A percentile compares a stretch with the other conserved stretches of the same genome.
These are phyloP conservation scores for Brachionus asplanchnoidis DNA, from an alignment of 1,140 invertebrate species.

Conservation along the genomic window DNA sequence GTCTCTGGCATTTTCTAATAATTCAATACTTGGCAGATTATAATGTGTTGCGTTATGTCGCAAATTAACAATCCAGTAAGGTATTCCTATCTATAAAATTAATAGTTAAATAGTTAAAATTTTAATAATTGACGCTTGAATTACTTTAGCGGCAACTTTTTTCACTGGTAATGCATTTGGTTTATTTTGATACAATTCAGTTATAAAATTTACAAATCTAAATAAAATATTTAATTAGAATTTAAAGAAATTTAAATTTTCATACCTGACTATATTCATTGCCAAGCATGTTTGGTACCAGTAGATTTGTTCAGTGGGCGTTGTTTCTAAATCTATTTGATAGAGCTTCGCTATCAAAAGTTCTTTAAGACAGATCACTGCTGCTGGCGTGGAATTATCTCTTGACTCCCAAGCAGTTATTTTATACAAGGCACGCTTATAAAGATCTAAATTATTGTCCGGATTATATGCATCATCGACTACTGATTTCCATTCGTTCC, in stretches of 20 bases:
- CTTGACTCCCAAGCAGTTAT: constrained; percentile 33
- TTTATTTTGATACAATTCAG: constrained; percentile 36
- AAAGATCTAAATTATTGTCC: neutral
- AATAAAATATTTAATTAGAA: neutral
- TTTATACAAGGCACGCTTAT: neutral
- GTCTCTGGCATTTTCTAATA: constrained; percentile 26
- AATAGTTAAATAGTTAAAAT: neutral
- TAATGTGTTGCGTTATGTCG: constrained; percentile 33
- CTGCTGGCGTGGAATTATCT: neutral
- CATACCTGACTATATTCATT: constrained; percentile 16
- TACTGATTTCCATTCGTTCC: constrained; percentile 39
- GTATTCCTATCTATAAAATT: constrained; percentile 10
- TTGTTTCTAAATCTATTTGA: neutral
- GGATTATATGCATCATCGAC: constrained; percentile 16
- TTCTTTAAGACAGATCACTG: constrained; percentile 23
- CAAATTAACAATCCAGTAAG: constrained; percentile 37
- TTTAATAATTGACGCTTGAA: neutral
- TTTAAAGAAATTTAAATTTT: neutral
- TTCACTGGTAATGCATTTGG: neutral
- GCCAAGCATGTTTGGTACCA: constrained; percentile 18
- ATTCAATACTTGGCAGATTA: constrained; percentile 20
- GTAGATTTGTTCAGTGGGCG: neutral
- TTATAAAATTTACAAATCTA: constrained; percentile 41
- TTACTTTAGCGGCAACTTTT: constrained; percentile 8
- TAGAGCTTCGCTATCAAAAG: neutral